Evolutionary conservation across 2,113 vertebrate species (phyloP), one percentile per base, ranked within the genome.

Genomic region (Verasper variegatus): DNA sequence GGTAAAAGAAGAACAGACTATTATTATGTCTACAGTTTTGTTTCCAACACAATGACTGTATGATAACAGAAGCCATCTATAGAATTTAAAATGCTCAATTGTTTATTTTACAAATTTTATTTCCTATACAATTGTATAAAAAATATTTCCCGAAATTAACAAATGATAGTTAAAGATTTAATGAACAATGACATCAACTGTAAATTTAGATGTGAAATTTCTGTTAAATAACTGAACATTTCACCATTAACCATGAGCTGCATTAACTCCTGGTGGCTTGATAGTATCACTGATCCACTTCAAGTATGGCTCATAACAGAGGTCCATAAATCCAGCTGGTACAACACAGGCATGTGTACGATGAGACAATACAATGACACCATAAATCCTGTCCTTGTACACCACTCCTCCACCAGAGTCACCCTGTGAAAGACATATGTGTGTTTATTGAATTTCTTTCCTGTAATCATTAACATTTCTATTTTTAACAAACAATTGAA

Each of bases 351-450:
- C 23, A 0, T 15, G 1, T 47, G 13, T 0, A 4, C 5, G 7
- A 42, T 71, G 11, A 49, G n/a, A n/a, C n/a, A n/a, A n/a, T n/a
- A n/a, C n/a, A 74, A 66, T 17, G 12, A 80, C 4, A 0, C 82
- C 76, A 4, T 68, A 68, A 8, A 80, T 62, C 57, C 0, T 58
- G 37, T 5, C 3, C 0, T 15, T 0, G 6, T 20, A 14, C 40
- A 75, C 67, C 20, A 26, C 40, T 62, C 76, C 76, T 71, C 71
- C 62, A 26, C 76, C 81, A 52, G 81, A 84, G 45, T 79, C 71
- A 0, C 71, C 81, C 75, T 78, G 70, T 26, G 4, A 65, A 24
- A 74, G 17, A 76, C 8, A 57, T 4, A 40, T 0, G 63, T 3
- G 6, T n/a, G 2, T n/a, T 54, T 21, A n/a, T n/a, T n/a, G 4